These are phyloP conservation scores for Tragelaphus oryx DNA, from an alignment of 2,797 vertebrate species.

Conservation along the genomic window DNA sequence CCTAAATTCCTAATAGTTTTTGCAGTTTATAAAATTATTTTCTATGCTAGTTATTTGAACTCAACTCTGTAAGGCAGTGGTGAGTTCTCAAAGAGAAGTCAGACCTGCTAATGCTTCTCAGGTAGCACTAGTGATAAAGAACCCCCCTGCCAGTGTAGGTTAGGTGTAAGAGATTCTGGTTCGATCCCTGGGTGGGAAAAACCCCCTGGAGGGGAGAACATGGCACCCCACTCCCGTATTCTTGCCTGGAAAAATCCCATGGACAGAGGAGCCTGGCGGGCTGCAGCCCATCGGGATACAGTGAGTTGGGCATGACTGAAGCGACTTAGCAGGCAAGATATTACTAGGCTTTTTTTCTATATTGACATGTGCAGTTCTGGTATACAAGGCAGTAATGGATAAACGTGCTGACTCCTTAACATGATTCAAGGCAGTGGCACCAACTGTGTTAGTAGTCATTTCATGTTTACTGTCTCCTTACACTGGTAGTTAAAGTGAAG, in stretches of 20 bases:
- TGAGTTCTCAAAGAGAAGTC: not conserved
- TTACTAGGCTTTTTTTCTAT: not conserved
- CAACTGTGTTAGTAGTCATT: not conserved
- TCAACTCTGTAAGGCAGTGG: not conserved
- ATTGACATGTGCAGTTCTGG: not conserved
- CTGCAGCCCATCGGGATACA: not conserved
- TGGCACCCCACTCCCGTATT: not conserved
- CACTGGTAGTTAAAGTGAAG: not conserved
- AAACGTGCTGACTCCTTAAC: not conserved
- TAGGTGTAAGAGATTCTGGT: not conserved
- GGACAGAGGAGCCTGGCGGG: not conserved
- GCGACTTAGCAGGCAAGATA: not conserved
- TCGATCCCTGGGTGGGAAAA: not conserved
- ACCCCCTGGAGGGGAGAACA: not conserved
- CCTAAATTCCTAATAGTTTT: not conserved
- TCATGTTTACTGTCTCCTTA: not conserved
- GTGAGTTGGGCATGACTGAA: not conserved
- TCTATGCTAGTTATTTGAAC: not conserved
- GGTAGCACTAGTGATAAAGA: not conserved
- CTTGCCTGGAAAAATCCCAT: not conserved
- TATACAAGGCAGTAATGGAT: not conserved
- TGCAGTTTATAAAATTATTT: not conserved
- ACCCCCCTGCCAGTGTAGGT: not conserved
- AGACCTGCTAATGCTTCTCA: not conserved
- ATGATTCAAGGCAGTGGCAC: not conserved